Base-by-base conservation (phyloP, 2,888 invertebrate genomes). In the Dichetophora obliterata region DNA sequence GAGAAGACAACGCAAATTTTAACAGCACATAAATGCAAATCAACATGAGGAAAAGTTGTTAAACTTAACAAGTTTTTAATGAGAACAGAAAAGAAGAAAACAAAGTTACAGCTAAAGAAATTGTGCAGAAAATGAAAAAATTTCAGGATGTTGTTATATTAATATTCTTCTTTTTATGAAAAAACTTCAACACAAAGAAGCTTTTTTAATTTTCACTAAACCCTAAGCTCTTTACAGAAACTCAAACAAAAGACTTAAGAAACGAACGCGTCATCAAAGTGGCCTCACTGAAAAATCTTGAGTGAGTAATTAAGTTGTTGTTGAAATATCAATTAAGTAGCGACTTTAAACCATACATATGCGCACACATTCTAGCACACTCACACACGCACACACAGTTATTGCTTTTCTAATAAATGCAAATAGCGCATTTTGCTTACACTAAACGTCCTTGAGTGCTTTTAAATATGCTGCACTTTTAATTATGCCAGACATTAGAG, bases 361-460 rank as follows among this genome's bases (percentile, higher is more conserved):
- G 9, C 22, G 0, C 11, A 24, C 11, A 43, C 43, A 43, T n/a
- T n/a, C n/a, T n/a, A n/a, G n/a, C n/a, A n/a, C n/a, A n/a, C n/a
- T n/a, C 8, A 22, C 9, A 11, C 9, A 22, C 22, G 9, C 22
- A 5, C 11, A 24, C 11, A 43, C 43, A 43, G 11, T 11, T 24
- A 19, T 2, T n/a, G 37, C 34, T 66, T 37, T 66, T 66, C 65
- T 66, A 66, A 66, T 66, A 22, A 6, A 66, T 66, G 65, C 65
- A 66, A 66, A 22, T 66, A 37, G 65, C 27, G 43, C 65, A 66
- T 34, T n/a, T 14, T 66, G n/a, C 19, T 66, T 43, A 37, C 34
- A 19, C n/a, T 19, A 19, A 34, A 37, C 19, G 43, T 34, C 65
- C 65, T 66, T 66, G 65, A 66, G 43, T 34, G 65, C 65, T 8